Conservation (phyloP, 2,113 vertebrate species). For the Serranochromis macrocephalus region DNA sequence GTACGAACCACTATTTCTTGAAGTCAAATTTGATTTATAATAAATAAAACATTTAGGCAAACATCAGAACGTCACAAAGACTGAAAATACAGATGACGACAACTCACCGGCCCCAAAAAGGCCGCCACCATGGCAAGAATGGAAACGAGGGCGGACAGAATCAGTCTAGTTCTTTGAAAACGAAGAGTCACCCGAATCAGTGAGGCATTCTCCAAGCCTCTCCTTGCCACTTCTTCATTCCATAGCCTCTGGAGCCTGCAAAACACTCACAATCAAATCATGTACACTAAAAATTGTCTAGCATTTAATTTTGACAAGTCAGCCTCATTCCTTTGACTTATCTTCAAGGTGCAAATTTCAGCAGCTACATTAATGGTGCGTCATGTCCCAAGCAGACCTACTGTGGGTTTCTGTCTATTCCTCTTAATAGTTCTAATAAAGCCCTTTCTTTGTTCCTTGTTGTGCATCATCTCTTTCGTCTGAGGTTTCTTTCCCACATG, state of each 20-base stretch:
- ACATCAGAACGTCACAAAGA: neutral
- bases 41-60: neutral
- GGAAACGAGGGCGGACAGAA: slow-evolving; percentile 29
- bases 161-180: slow-evolving; percentile 70
- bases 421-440: neutral
- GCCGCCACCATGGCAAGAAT: slow-evolving; percentile 42
- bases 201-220: slow-evolving; percentile 72
- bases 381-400: neutral
- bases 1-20: neutral
- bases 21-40: neutral
- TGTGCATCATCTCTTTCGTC: neutral
- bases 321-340: neutral
- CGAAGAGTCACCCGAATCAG: slow-evolving; percentile 51
- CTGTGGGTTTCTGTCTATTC: neutral
- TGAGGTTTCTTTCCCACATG: neutral
- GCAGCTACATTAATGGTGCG: neutral
- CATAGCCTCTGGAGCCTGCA: slow-evolving; percentile 67
- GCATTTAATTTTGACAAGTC: neutral
- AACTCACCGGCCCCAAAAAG: slow-evolving; percentile 64
- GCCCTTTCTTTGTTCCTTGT: neutral
- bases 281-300: neutral
- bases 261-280: neutral
- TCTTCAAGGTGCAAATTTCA: neutral
- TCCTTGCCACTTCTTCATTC: slow-evolving; percentile 67
- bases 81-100: neutral